phyloP scores from a whole-genome alignment of 2,888 invertebrate genomes.

The Vesta saturnalis region DNA sequence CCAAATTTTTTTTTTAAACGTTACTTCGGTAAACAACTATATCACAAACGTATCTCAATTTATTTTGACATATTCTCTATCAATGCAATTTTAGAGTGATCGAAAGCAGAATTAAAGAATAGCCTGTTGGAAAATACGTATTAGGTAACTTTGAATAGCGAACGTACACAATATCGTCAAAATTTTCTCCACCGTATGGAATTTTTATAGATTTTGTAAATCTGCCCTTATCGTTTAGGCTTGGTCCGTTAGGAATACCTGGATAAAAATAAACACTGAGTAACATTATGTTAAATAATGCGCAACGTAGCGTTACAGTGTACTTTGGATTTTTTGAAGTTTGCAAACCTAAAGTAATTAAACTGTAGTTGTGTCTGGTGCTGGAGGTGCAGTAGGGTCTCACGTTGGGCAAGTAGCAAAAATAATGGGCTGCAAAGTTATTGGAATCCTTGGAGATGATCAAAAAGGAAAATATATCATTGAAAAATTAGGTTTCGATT shows the following conservation, averaged over 20 bases:
- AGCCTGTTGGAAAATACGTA: constrained; percentile 72
- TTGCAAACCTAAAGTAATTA: constrained; percentile 78
- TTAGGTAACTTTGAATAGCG: constrained; percentile 76
- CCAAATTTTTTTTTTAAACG: no score
- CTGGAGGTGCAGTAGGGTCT: constrained; percentile 82
- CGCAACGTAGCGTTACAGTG: constrained; percentile 76
- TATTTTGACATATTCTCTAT: constrained; percentile 13
- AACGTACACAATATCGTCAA: constrained; percentile 66
- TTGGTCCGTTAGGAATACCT: constrained; percentile 29
- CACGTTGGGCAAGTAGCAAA: constrained; percentile 84
- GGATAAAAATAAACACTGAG: constrained; percentile 12
- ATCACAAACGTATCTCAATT: neutral
- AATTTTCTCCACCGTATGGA: neutral
- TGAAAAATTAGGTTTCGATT: constrained; percentile 73
- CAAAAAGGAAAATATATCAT: constrained; percentile 75
- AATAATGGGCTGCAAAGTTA: constrained; percentile 73
- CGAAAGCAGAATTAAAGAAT: constrained; percentile 72
- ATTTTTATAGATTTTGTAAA: constrained; percentile 21
- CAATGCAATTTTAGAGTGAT: constrained; percentile 74
- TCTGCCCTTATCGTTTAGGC: constrained; percentile 17
- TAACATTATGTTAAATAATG: neutral
- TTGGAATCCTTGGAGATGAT: constrained; percentile 77
- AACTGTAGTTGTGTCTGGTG: constrained; percentile 76
- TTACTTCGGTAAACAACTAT: neutral
- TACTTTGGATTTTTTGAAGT: constrained; percentile 79